Conservation (phyloP, 2,888 invertebrate species). For the Neoaliturus tenellus region DNA sequence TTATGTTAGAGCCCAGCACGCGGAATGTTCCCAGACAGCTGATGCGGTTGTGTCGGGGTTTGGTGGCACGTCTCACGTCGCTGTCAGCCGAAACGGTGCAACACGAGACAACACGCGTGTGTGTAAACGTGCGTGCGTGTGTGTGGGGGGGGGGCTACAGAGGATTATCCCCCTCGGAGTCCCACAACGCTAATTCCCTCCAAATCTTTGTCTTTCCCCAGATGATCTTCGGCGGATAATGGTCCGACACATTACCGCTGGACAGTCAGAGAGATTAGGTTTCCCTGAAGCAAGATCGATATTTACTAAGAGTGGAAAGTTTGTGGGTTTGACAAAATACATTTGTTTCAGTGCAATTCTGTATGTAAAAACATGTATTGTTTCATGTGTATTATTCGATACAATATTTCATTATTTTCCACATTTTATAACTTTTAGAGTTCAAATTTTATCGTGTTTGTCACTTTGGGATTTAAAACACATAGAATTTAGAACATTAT, state of each 20-base stretch:
- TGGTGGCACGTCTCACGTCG: neutral
- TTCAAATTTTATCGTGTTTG: too few relatives aligned
- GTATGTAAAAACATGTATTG: too few relatives aligned
- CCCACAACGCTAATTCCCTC: slow-evolving; percentile 14
- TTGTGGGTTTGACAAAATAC: neutral
- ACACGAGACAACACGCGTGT: neutral
- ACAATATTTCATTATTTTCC: too few relatives aligned
- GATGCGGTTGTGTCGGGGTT: neutral
- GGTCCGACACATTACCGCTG: neutral
- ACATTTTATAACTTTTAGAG: too few relatives aligned
- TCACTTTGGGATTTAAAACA: too few relatives aligned
- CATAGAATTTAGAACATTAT: too few relatives aligned
- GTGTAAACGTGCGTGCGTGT: neutral
- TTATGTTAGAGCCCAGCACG: neutral
- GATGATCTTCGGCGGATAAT: slow-evolving; percentile 1
- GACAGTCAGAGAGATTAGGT: neutral
- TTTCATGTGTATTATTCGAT: too few relatives aligned
- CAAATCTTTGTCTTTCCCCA: slow-evolving; percentile 38
- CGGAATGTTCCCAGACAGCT: neutral
- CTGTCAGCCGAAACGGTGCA: neutral
- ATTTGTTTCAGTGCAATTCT: too few relatives aligned
- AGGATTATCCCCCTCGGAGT: neutral
- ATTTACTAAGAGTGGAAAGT: neutral
- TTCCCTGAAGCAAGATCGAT: neutral
- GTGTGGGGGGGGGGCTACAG: neutral